Base-by-base conservation (phyloP, 1,140 invertebrate species). In the Formica selysi region DNA sequence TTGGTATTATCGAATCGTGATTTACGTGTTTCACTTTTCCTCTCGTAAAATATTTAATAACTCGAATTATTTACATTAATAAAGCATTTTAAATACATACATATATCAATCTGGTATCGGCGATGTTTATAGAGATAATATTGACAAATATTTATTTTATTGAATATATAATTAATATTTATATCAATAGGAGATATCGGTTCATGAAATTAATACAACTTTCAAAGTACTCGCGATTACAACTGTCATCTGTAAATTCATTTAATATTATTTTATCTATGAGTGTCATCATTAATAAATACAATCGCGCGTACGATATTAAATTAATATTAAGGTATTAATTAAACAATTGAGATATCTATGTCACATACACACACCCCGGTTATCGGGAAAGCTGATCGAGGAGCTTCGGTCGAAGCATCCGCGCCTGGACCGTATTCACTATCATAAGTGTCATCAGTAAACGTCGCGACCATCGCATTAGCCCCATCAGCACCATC, bases 391-490 rank as follows among this genome's bases (percentile, higher is more conserved):
- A 13, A n/a, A 73, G 29, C 16, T 71, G 54, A 48, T 36, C 54
- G 26, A 61, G 68, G 11, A 32, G 79, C 13, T 41, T 29, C 26
- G 48, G 38, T 7, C 48, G 16, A 26, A 19, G 36, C 78, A 22
- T 11, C 22, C 62, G 44, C n/a, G 44, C 29, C 51, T 36, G 67
- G 26, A 29, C 38, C 22, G 68, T 61, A 83, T 74, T 83, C 79
- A 44, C 68, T 29, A 83, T 62, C 54, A 83, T 83, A 83, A 83
- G 79, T 74, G 79, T 74, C 79, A 83, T 83, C 79, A 48, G 79
- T 83, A 83, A 83, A 83, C 68, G 79, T 83, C 79, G 54, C 68
- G 54, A 48, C 68, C 79, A 73, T 73, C 79, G 54, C 71, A 83
- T 83, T 83, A 83, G 54, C 54, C 26, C 79, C 68, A 74, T 74